Evolutionary conservation across 1,140 invertebrate genomes (phyloP), one percentile per base, ranked within the genome.

Genomic region (Psilanteris sp.): DNA sequence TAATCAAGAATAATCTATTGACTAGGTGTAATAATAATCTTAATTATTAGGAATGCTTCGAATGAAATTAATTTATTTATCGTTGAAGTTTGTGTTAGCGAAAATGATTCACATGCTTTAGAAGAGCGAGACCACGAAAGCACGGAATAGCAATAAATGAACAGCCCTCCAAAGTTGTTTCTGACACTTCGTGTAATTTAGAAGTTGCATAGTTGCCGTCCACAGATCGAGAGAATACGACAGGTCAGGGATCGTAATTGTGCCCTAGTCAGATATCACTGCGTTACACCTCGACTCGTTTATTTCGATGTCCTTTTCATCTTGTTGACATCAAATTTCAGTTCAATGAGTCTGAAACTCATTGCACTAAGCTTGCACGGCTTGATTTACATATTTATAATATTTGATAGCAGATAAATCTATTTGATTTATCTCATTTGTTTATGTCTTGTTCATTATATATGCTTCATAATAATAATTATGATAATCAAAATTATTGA

Each of bases 161-260:
- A 64, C 72, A 75, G 57, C 36, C 52, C 62, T 50, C 54, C 27
- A 44, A 76, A 76, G 64, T 76, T 76, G 64, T 55, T 68, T 62
- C 72, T 75, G 72, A 75, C 72, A 70, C 57, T 76, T 64, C 64
- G 57, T 64, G 72, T 64, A 70, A 76, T 64, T 64, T 64, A 57
- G 72, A 76, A 76, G 64, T 76, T 70, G 41, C 72, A 59, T 59
- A 70, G 72, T 70, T 76, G 50, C 64, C 64, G 37, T 10, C 57
- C 72, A 50, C 72, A 76, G 72, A 75, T 76, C 57, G 50, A 50
- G 57, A 43, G 64, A 59, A 76, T 76, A 76, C 72, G 64, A 70
- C 72, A 70, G 72, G 55, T 70, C 57, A 50, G 72, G 72, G 50
- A 62, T 7, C 41, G 27, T 75, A 75, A 75, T 75, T 75, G 62